Percentiles rank a stretch among this genome's conserved stretches.
Evolutionary conservation across 2,113 vertebrate species (phyloP).

Genomic region (Chrysochloris asiatica): DNA sequence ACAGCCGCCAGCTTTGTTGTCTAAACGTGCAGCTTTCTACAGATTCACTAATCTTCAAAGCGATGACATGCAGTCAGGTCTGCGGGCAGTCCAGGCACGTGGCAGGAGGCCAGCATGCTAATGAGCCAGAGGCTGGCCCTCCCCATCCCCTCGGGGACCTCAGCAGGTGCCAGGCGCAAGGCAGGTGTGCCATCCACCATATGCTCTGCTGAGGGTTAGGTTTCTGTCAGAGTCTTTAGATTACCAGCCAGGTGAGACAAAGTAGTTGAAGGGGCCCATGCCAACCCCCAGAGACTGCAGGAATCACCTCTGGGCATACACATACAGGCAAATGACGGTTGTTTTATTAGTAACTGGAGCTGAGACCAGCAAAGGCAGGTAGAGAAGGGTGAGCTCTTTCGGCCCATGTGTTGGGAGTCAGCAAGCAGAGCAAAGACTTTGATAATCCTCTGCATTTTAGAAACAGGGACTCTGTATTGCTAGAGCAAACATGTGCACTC

Average conservation of each 20-base stretch:
- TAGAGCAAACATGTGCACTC: background rate
- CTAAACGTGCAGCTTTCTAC: constrained; percentile 71
- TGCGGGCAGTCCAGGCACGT: constrained; percentile 76
- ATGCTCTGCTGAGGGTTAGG: constrained; percentile 81
- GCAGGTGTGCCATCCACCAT: constrained; percentile 91
- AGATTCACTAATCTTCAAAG: constrained; percentile 79
- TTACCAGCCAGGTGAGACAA: constrained; percentile 84
- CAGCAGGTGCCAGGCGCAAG: constrained; percentile 87
- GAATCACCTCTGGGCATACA: no score
- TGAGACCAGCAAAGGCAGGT: background rate
- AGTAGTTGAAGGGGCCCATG: background rate
- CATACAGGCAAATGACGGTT: background rate
- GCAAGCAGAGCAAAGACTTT: background rate
- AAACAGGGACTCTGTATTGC: background rate
- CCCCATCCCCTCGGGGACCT: no score
- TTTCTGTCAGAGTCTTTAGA: constrained; percentile 83
- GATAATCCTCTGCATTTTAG: background rate
- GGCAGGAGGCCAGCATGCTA: constrained; percentile 82
- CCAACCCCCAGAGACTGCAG: no score
- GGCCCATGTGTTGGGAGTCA: background rate
- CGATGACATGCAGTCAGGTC: constrained; percentile 74
- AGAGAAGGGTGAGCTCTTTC: background rate
- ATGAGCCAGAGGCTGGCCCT: constrained; percentile 77
- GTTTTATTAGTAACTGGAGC: background rate
- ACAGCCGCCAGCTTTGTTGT: constrained; percentile 58